Evolutionary conservation across 2,797 vertebrate genomes (phyloP).

Genomic region (Urophycis tenuis): DNA sequence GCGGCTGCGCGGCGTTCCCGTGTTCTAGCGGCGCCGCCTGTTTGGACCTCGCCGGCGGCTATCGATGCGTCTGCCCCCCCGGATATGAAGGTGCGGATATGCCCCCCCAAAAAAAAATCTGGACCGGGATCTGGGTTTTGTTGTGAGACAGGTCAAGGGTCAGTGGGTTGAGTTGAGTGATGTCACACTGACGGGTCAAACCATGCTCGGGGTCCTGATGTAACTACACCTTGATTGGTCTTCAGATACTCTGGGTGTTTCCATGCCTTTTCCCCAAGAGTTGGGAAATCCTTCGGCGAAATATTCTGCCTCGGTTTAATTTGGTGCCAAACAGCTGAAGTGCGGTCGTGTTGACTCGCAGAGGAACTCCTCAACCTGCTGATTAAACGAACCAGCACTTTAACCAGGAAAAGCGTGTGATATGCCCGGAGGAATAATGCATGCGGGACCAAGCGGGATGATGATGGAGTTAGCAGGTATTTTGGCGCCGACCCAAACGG

Average conservation of each 20-base stretch:
- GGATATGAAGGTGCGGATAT: constrained; percentile 76
- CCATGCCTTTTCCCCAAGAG: neutral
- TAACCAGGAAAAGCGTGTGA: neutral
- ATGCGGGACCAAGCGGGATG: neutral
- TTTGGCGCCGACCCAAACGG: constrained; percentile 7
- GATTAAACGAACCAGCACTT: neutral
- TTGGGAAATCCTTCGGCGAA: neutral
- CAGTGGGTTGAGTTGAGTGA: neutral
- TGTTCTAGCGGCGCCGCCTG: constrained; percentile 71
- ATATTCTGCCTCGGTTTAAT: neutral
- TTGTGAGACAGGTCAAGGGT: neutral
- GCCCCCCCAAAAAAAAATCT: constrained; percentile 22
- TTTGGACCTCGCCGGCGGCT: constrained; percentile 65
- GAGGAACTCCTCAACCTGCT: neutral
- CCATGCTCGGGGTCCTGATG: neutral
- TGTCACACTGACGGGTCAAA: neutral
- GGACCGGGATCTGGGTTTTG: neutral
- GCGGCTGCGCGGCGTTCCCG: constrained; percentile 72
- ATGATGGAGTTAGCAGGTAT: neutral
- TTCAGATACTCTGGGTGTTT: neutral
- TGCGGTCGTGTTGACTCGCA: neutral
- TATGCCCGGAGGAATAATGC: neutral
- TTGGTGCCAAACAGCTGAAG: neutral
- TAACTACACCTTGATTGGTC: neutral
- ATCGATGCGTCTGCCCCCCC: constrained; percentile 68